Evolutionary conservation across 2,113 vertebrate genomes (phyloP).

Genomic region (Heterotis niloticus): DNA sequence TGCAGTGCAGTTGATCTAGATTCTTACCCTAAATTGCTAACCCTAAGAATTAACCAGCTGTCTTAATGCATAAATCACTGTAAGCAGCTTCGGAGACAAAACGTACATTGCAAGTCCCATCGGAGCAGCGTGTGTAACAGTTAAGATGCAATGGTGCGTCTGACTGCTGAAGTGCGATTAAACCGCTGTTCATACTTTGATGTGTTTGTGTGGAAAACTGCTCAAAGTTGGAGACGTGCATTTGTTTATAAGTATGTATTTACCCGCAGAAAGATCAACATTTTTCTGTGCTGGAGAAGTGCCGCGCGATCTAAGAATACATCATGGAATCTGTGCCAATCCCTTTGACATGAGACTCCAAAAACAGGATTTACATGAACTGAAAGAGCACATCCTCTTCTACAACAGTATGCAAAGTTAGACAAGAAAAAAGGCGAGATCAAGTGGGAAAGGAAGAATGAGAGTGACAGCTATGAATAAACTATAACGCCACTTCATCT

Average conservation of each 20-base stretch:
- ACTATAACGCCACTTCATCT: slow-evolving; percentile 61
- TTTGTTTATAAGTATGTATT: slow-evolving; percentile 29
- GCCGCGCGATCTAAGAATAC: slow-evolving; percentile 15
- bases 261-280: not conserved
- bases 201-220: not conserved
- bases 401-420: slow-evolving; percentile 53
- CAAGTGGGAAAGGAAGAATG: slow-evolving; percentile 60
- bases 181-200: not conserved
- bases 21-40: no score
- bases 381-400: slow-evolving; percentile 30
- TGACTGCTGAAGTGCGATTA: not conserved
- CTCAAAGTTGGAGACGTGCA: not conserved
- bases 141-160: no score
- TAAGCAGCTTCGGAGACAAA: no score
- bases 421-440: slow-evolving; percentile 57
- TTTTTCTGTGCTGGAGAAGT: slow-evolving; percentile 13
- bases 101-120: no score
- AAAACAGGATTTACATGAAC: slow-evolving; percentile 12
- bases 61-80: no score
- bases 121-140: no score
- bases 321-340: slow-evolving; percentile 18
- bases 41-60: no score
- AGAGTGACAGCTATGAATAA: slow-evolving; percentile 60
- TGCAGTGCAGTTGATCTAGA: no score
- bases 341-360: slow-evolving; percentile 24